These are phyloP conservation scores for Urocitellus parryii DNA, from an alignment of 2,113 vertebrate species.

Conservation along the genomic window DNA sequence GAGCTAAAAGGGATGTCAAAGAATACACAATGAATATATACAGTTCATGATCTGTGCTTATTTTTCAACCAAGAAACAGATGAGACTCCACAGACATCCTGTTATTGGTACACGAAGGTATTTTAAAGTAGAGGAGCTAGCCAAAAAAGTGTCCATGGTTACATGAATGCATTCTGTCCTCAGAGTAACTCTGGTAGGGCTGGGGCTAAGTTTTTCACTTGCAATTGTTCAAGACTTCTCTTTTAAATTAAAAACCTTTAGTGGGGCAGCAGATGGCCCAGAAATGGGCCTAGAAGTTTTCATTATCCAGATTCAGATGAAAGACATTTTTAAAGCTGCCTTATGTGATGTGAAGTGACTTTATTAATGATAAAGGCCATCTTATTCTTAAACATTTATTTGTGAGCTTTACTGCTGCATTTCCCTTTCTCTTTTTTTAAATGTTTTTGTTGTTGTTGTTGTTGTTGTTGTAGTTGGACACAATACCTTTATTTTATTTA, in stretches of 20 bases:
- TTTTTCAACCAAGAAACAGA: constrained; percentile 51
- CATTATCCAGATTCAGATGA: constrained; percentile 40
- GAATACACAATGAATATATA: neutral
- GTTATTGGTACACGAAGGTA: neutral
- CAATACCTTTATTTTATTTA: too few relatives aligned
- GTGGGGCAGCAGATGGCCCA: neutral
- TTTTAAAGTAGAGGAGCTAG: neutral
- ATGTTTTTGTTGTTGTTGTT: too few relatives aligned
- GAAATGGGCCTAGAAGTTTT: constrained; percentile 53
- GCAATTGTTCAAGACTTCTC: constrained; percentile 71
- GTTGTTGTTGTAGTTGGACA: too few relatives aligned
- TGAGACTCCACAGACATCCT: constrained; percentile 21
- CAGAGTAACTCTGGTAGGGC: constrained; percentile 46
- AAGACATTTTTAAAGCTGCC: constrained; percentile 45
- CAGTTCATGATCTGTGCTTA: neutral
- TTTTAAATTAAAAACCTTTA: constrained; percentile 71
- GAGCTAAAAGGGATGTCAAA: neutral
- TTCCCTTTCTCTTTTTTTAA: neutral
- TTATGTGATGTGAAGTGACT: constrained; percentile 2
- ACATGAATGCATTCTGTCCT: constrained; percentile 48
- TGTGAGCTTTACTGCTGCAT: neutral
- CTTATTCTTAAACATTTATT: neutral
- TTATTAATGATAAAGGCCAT: constrained; percentile 56
- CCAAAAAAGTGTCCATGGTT: constrained; percentile 68
- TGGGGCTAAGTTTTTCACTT: constrained; percentile 58